A percentile compares a stretch with the other conserved stretches of the same genome.
These are phyloP conservation scores for Deilephila elpenor DNA, from an alignment of 2,888 invertebrate species.

Conservation along the genomic window DNA sequence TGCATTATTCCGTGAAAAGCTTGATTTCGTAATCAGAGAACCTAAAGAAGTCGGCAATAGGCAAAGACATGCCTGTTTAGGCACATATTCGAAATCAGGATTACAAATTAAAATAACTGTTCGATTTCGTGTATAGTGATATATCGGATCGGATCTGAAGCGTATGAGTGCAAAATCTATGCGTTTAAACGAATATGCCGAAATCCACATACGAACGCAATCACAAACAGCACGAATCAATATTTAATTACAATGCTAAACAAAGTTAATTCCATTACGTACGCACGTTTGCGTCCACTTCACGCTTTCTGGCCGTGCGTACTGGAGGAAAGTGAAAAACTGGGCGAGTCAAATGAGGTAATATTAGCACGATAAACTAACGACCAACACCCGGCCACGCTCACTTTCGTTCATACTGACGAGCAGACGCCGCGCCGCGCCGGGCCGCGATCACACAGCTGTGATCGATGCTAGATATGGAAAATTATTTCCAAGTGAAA, in stretches of 20 bases:
- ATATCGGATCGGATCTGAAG: too few species aligned
- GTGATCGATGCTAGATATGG: conserved; percentile 16
- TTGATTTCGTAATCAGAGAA: too few species aligned
- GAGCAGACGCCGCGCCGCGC: conserved; percentile 30
- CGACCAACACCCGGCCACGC: conserved; percentile 59
- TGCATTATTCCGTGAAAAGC: too few species aligned
- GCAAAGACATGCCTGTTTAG: too few species aligned
- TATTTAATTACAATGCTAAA: conserved; percentile 19
- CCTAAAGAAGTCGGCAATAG: too few species aligned
- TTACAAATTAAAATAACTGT: too few species aligned
- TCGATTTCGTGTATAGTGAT: too few species aligned
- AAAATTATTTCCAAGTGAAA: conserved; percentile 21
- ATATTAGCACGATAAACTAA: conserved; percentile 66
- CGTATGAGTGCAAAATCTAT: too few species aligned
- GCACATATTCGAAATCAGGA: too few species aligned
- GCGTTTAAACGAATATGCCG: too few species aligned
- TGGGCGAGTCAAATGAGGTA: conserved; percentile 72
- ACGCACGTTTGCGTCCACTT: conserved; percentile 51
- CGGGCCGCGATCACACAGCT: conserved; percentile 5
- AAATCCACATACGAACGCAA: not conserved
- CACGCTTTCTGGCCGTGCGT: conserved; percentile 74
- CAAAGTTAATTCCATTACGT: conserved; percentile 25
- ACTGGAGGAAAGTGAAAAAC: conserved; percentile 76
- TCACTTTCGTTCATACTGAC: conserved; percentile 69
- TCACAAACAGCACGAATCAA: conserved; percentile 22